phyloP scores from a whole-genome alignment of 2,797 vertebrate genomes.

The Glyptemys insculpta region DNA sequence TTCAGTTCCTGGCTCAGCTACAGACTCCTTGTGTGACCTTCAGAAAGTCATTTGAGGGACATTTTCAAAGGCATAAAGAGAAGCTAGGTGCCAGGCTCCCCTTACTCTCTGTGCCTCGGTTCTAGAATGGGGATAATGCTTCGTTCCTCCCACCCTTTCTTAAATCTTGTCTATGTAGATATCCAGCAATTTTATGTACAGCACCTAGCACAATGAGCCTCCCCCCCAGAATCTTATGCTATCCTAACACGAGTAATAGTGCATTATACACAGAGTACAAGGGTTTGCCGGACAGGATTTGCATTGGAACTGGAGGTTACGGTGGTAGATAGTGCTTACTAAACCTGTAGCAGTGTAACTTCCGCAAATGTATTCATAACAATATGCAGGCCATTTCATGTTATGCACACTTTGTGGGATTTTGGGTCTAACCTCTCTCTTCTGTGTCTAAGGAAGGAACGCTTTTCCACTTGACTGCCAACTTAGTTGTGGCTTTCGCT shows the following conservation, averaged over 20 bases:
- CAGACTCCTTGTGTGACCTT: not conserved
- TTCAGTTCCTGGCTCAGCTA: not conserved
- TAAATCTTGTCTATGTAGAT: not conserved
- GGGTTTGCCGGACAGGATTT: not conserved
- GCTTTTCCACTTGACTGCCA: not conserved
- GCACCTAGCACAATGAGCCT: not conserved
- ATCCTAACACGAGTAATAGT: not conserved
- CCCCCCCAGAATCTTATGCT: not conserved
- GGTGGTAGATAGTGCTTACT: not conserved
- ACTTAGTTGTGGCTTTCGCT: not conserved
- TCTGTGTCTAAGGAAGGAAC: not conserved
- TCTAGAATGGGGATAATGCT: not conserved
- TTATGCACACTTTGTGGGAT: not conserved
- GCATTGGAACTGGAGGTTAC: not conserved
- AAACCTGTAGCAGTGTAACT: not conserved
- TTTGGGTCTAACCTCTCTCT: not conserved
- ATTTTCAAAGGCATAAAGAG: not conserved
- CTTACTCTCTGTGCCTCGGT: not conserved
- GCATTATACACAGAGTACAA: not conserved
- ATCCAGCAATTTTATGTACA: not conserved
- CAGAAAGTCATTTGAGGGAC: not conserved
- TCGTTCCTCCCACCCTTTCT: conserved; percentile 38
- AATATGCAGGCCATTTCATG: not conserved
- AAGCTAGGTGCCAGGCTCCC: not conserved
- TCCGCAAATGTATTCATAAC: not conserved